Evolutionary conservation across 2,888 invertebrate genomes (phyloP).

Genomic region (Agrochola lychnidis): DNA sequence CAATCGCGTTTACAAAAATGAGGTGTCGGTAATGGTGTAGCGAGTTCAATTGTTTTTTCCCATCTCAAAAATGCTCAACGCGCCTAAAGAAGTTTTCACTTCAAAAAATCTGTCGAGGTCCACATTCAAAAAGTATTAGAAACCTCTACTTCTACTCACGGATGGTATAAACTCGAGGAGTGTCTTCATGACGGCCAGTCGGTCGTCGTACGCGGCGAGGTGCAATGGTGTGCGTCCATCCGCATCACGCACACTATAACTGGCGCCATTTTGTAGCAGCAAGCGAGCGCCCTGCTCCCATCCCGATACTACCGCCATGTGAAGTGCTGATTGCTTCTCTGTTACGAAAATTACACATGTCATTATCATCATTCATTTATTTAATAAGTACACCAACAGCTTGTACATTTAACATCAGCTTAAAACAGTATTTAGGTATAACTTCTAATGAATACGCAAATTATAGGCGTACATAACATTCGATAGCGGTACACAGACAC

Average conservation of each 20-base stretch:
- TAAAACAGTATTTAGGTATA: neutral
- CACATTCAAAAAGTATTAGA: neutral
- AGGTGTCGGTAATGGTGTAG: too few relatives aligned
- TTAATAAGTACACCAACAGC: neutral
- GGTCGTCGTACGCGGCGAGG: constrained; percentile 81
- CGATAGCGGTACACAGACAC: too few relatives aligned
- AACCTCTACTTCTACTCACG: constrained; percentile 59
- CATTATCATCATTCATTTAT: neutral
- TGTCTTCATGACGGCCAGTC: constrained; percentile 65
- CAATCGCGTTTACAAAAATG: too few relatives aligned
- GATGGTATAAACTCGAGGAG: constrained; percentile 67
- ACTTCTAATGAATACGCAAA: neutral
- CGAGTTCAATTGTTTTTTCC: too few relatives aligned
- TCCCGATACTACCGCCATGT: constrained; percentile 76
- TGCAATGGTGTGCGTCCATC: constrained; percentile 82
- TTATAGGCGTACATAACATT: neutral
- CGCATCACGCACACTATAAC: constrained; percentile 71
- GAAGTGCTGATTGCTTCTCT: constrained; percentile 82
- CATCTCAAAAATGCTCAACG: too few relatives aligned
- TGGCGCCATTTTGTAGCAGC: constrained; percentile 74
- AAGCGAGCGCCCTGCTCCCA: constrained; percentile 64
- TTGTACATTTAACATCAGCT: neutral
- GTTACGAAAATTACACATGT: constrained; percentile 5
- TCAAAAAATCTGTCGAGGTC: neutral
- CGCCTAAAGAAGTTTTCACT: too few relatives aligned